These are phyloP conservation scores for Chiloscyllium plagiosum DNA, from an alignment of 2,113 vertebrate genomes.

Conservation along the genomic window DNA sequence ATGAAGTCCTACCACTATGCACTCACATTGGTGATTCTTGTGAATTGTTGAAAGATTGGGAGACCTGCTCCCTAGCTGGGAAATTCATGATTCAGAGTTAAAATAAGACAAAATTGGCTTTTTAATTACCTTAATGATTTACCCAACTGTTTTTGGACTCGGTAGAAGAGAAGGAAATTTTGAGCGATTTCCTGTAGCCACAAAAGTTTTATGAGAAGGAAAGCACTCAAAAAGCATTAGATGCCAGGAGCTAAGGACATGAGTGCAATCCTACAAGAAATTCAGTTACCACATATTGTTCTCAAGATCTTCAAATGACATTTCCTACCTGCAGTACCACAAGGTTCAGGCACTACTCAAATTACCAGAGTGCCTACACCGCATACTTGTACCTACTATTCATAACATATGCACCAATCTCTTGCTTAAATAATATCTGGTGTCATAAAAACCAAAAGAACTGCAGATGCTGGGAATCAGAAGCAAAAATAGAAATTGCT, in stretches of 20 bases:
- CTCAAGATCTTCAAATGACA: neutral
- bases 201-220: neutral
- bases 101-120: too few relatives aligned
- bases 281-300: neutral
- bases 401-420: neutral
- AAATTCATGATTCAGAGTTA: too few relatives aligned
- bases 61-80: too few relatives aligned
- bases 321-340: neutral
- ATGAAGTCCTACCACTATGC: too few relatives aligned
- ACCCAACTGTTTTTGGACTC: too few relatives aligned
- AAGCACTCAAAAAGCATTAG: neutral
- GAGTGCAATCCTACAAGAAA: neutral
- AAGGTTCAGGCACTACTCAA: neutral
- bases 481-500: too few relatives aligned
- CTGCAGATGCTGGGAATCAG: too few relatives aligned
- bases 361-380: neutral
- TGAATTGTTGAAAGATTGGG: too few relatives aligned
- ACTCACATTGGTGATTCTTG: too few relatives aligned
- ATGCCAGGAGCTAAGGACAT: neutral
- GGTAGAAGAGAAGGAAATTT: neutral
- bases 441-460: too few relatives aligned
- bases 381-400: neutral
- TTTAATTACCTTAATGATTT: too few relatives aligned
- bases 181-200: neutral
- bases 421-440: neutral